Evolutionary conservation across 2,797 vertebrate species (phyloP), one percentile per base, ranked within the genome.

Genomic region (Urocyon cinereoargenteus): DNA sequence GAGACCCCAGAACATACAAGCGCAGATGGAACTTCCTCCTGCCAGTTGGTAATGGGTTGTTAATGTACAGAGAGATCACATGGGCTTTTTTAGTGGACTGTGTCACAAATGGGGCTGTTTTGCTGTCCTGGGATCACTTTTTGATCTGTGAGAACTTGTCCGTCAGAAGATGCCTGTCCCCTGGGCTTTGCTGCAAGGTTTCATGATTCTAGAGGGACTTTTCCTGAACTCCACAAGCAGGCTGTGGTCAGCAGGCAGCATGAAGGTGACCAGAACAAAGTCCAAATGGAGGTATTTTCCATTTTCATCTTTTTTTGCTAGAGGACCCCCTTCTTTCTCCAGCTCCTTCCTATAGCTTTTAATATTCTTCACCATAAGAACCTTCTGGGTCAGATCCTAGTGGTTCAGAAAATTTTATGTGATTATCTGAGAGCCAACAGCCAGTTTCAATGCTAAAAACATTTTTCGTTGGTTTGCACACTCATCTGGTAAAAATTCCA

Each of bases 301-400:
- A 34, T 99, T 99, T 96, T 99, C 99, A 72, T 99, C 99, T 96
- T 99, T 99, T 98, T 99, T 99, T 0, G 99, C 99, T 86, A 99
- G 98, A 0, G 99, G 99, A 93, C 99, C 99, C 91, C 99, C 98
- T 96, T 99, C 99, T 94, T 99, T 99, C 98, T 99, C 99, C 84
- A 99, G 98, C 45, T 99, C 99, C 91, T 99, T 99, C 91, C 99
- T 99, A 95, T 99, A 99, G 34, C 99, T 99, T 85, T 99, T 99
- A 95, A 99, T 99, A 97, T 99, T 99, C 98, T 99, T 99, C 96
- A 99, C 99, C 99, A 99, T 99, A 98, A 99, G 98, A 95, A 99
- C 99, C 95, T 99, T 99, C 68, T 99, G 99, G 68, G 99, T 99
- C 97, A 99, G 98, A 88, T 99, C 99, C 9, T 99, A 99, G 98